These are phyloP conservation scores for Anorthoa munda DNA, from an alignment of 2,888 invertebrate genomes.

Conservation along the genomic window DNA sequence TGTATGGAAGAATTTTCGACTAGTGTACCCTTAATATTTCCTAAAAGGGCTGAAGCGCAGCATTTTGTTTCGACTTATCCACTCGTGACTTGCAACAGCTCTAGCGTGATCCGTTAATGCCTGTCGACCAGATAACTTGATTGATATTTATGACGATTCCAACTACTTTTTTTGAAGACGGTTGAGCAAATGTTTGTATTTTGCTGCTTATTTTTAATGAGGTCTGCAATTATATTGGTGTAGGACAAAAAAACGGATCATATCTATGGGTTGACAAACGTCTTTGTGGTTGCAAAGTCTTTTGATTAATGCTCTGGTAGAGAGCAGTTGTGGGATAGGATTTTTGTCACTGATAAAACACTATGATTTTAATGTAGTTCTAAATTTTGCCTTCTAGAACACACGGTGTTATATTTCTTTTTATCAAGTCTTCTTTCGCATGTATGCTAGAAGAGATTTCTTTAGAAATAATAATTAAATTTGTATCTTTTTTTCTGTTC, in stretches of 20 bases:
- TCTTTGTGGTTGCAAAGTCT: not conserved
- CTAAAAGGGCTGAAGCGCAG: no score
- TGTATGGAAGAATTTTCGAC: no score
- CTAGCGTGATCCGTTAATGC: conserved; percentile 76
- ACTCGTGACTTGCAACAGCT: conserved; percentile 72
- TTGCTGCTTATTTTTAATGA: conserved; percentile 30
- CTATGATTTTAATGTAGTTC: not conserved
- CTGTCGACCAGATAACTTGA: conserved; percentile 71
- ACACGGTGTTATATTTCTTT: no score
- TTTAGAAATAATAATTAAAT: no score
- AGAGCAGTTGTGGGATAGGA: not conserved
- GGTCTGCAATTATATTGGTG: conserved; percentile 15
- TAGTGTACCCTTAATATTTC: no score
- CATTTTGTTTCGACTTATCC: no score
- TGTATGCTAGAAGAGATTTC: no score
- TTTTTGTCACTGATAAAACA: not conserved
- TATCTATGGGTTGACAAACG: conserved; percentile 13
- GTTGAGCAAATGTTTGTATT: conserved; percentile 28
- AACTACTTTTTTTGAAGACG: conserved; percentile 52
- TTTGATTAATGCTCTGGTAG: conserved; percentile 12
- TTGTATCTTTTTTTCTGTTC: no score
- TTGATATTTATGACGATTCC: conserved; percentile 69
- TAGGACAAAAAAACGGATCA: conserved; percentile 2
- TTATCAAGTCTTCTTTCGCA: no score
- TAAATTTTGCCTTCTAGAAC: no score